Evolutionary conservation across 2,888 invertebrate species (phyloP), one percentile per base, ranked within the genome.

Genomic region (Psylliodes chrysocephalus): DNA sequence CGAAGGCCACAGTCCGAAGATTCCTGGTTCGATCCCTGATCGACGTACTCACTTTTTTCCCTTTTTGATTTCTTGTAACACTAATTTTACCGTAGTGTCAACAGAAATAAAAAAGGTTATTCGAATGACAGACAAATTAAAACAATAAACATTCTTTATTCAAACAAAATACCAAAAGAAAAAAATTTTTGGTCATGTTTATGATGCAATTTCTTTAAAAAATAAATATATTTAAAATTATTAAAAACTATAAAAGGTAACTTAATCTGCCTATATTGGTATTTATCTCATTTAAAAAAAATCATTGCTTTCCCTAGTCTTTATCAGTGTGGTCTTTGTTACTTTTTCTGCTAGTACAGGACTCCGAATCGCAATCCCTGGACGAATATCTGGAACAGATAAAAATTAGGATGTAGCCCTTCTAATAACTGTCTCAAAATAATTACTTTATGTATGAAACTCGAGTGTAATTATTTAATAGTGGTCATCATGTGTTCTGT

Each of bases 341-440:
- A 51, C 75, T 76, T 64, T 74, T 75, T 49, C 71, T 69, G 62
- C 74, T 75, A 53, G 75, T 73, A 64, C 71, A 72, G 52, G 73
- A 75, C 51, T 73, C 75, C 19, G 72, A 69, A 59, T 76, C 77
- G 60, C 73, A 76, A 64, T 77, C 77, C 65, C 71, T 76, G 17
- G 77, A 71, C 33, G 75, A 72, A 63, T 71, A 76, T 69, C 76
- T 76, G 71, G 49, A 74, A 74, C 55, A 63, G 56, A 56, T 25
- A 38, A 51, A 25, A 40, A 35, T 55, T 33, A 51, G 33, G n/a
- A 15, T 51, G 33, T 7, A 30, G 1, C 3, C n/a, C 33, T 44
- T 19, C 44, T 15, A 42, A 15, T 42, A n/a, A 17, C 12, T 6
- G 7, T n/a, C n/a, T n/a, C 15, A 17, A 42, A 15, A 42, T 42